These are phyloP conservation scores for Drosophila rubida DNA, from an alignment of 2,888 invertebrate genomes.

Conservation along the genomic window DNA sequence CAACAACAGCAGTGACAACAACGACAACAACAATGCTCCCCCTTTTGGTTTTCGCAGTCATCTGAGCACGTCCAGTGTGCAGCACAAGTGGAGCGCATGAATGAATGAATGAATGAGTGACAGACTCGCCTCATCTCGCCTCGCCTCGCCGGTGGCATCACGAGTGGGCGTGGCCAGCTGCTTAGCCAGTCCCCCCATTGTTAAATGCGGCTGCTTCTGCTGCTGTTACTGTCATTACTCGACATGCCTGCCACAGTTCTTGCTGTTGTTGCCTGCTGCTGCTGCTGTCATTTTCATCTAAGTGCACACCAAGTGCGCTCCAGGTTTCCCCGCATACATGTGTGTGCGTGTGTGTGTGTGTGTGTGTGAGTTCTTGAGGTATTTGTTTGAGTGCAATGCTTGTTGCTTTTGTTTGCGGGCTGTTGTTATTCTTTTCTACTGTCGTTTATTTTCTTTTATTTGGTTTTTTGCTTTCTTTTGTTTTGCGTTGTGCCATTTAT, in stretches of 20 bases:
- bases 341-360: slow-evolving; percentile 25
- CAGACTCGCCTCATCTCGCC: slow-evolving; percentile 39
- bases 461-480: slow-evolving; percentile 12
- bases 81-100: slow-evolving; percentile 70
- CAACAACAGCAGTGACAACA: slow-evolving; percentile 51
- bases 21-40: slow-evolving; percentile 22
- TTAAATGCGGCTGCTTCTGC: slow-evolving; percentile 61
- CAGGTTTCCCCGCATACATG: slow-evolving; percentile 47
- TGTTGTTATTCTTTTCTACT: slow-evolving; percentile 36
- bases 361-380: slow-evolving; percentile 19
- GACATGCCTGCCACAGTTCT: slow-evolving; percentile 37
- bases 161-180: slow-evolving; percentile 68
- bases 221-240: slow-evolving; percentile 56
- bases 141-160: slow-evolving; percentile 56
- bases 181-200: slow-evolving; percentile 66
- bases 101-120: slow-evolving; percentile 69
- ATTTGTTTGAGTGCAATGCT: slow-evolving; percentile 64
- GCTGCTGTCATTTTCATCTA: slow-evolving; percentile 69
- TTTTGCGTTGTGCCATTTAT: slow-evolving; percentile 59
- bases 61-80: slow-evolving; percentile 60
- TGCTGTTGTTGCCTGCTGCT: slow-evolving; percentile 34
- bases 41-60: slow-evolving; percentile 12
- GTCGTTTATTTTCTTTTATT: slow-evolving; percentile 11
- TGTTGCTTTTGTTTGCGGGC: slow-evolving; percentile 58
- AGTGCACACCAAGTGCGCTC: slow-evolving; percentile 76